A percentile compares a stretch with the other conserved stretches of the same genome.
These are phyloP conservation scores for Natator depressus DNA, from an alignment of 2,113 vertebrate genomes.

Conservation along the genomic window DNA sequence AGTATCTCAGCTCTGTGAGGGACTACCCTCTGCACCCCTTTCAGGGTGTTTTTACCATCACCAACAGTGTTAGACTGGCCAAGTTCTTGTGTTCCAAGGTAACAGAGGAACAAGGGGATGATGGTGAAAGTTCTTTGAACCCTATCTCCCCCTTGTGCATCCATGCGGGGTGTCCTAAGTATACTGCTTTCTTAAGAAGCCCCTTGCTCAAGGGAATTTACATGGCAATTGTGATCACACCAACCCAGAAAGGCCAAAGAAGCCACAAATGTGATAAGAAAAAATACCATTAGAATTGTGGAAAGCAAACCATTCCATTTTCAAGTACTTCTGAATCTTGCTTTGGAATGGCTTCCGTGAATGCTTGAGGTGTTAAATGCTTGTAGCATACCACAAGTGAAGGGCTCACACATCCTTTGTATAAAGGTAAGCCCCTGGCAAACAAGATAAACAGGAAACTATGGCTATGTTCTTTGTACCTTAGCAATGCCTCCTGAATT, in stretches of 20 bases:
- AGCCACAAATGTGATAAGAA: neutral
- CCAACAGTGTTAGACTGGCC: neutral
- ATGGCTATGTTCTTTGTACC: neutral
- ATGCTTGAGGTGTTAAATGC: conserved; percentile 19
- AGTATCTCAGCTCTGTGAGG: accelerated
- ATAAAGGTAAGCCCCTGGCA: neutral
- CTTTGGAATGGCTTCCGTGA: conserved; percentile 14
- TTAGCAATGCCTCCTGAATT: neutral
- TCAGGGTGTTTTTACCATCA: neutral
- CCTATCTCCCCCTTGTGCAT: neutral
- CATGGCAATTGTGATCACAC: accelerated
- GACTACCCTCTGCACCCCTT: neutral
- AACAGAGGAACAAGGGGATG: neutral
- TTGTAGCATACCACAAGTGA: conserved; percentile 21
- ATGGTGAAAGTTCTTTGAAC: accelerated
- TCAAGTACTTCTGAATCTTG: conserved; percentile 11
- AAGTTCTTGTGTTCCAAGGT: neutral
- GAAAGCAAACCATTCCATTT: neutral
- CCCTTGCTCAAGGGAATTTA: neutral
- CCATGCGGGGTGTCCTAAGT: neutral
- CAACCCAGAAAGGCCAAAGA: neutral
- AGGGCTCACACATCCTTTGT: neutral
- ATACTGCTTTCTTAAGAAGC: neutral
- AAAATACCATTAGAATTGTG: neutral
- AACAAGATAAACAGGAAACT: neutral